These are phyloP conservation scores for Escarpia spicata DNA, from an alignment of 2,888 invertebrate species.

Conservation along the genomic window DNA sequence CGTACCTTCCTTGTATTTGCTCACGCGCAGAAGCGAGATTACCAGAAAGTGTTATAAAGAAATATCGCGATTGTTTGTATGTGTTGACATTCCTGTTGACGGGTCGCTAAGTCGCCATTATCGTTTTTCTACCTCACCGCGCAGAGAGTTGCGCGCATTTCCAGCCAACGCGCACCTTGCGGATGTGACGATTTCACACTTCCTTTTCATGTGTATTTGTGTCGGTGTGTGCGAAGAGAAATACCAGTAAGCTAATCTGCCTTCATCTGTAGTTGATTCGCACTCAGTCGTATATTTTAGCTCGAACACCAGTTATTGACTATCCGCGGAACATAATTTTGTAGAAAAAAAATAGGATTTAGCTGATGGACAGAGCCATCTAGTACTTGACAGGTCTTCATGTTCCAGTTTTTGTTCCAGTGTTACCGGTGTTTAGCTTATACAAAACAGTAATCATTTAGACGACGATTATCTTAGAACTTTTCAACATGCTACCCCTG, in stretches of 20 bases:
- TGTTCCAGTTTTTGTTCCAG: neutral
- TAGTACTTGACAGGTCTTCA: conserved; percentile 20
- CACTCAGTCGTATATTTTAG: neutral
- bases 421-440: neutral
- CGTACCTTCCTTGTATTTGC: neutral
- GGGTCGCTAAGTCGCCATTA: conserved; percentile 44
- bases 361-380: neutral
- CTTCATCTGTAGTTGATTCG: conserved; percentile 8
- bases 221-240: conserved; percentile 10
- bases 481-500: neutral
- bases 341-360: neutral
- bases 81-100: conserved; percentile 29
- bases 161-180: conserved; percentile 24
- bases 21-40: neutral
- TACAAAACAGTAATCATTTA: too few species aligned
- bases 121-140: conserved; percentile 36
- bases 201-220: conserved; percentile 11
- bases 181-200: neutral
- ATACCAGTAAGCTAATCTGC: conserved; percentile 5
- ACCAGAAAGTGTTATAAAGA: neutral
- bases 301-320: neutral
- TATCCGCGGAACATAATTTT: neutral
- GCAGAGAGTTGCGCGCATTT: conserved; percentile 34
- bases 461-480: neutral
- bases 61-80: neutral